phyloP scores from a whole-genome alignment of 2,888 invertebrate genomes.

The Neoascia interrupta region DNA sequence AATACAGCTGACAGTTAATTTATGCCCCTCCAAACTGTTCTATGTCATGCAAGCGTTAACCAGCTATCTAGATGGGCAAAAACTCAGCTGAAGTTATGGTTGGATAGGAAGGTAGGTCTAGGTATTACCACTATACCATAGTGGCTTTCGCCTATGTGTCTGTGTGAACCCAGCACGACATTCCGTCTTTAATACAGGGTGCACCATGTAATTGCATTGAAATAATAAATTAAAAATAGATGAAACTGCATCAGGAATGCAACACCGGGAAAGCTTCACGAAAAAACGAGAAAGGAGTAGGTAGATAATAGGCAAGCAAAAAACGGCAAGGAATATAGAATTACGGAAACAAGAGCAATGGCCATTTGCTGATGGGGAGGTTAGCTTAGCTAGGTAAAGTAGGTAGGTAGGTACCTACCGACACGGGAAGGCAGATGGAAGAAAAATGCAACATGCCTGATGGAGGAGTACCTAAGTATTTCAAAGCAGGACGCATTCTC shows the following conservation, averaged over 20 bases:
- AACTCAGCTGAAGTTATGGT: constrained; percentile 28
- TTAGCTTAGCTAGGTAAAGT: too few species aligned
- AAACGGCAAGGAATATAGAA: constrained; percentile 31
- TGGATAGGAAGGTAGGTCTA: too few species aligned
- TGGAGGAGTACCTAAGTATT: constrained; percentile 37
- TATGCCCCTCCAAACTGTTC: constrained; percentile 34
- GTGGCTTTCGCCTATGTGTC: too few species aligned
- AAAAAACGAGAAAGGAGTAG: constrained; percentile 1
- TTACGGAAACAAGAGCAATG: constrained; percentile 44
- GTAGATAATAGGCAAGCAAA: neutral
- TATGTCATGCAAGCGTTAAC: constrained; percentile 32
- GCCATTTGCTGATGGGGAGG: constrained; percentile 8
- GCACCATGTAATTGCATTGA: constrained; percentile 19
- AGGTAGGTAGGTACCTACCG: too few species aligned
- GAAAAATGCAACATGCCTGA: neutral
- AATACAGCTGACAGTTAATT: constrained; percentile 56
- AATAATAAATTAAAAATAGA: constrained; percentile 31
- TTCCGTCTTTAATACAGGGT: too few species aligned
- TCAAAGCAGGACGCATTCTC: too few species aligned
- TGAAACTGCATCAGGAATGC: constrained; percentile 28
- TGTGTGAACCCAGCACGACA: too few species aligned
- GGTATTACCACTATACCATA: too few species aligned
- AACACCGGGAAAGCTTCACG: constrained; percentile 4
- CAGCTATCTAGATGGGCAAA: neutral
- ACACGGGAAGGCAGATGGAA: constrained; percentile 7